A percentile compares a stretch with the other conserved stretches of the same genome.
phyloP scores from a whole-genome alignment of 1,140 invertebrate genomes.

The Thereuonema tuberculata region DNA sequence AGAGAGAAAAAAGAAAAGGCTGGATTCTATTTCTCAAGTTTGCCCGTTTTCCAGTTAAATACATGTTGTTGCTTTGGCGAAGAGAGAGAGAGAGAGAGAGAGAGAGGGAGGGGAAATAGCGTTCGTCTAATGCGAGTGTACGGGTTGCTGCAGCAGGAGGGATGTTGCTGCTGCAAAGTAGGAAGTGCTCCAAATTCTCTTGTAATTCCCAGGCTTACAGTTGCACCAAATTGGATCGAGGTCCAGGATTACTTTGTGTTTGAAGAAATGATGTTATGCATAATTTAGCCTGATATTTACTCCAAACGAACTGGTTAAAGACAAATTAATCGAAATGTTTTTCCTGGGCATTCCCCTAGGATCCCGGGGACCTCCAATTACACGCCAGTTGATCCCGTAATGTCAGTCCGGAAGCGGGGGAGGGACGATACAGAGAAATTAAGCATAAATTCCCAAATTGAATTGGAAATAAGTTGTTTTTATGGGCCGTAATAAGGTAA shows the following conservation, averaged over 20 bases:
- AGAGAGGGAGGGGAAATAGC: too few relatives aligned
- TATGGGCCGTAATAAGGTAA: background rate
- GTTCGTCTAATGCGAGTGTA: too few relatives aligned
- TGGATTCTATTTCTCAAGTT: too few relatives aligned
- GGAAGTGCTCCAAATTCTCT: background rate
- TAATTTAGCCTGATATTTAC: background rate
- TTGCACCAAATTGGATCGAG: background rate
- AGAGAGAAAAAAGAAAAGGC: too few relatives aligned
- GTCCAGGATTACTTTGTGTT: background rate
- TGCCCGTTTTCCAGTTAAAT: too few relatives aligned
- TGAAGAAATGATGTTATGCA: background rate
- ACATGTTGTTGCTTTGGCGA: too few relatives aligned
- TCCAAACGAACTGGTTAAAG: background rate
- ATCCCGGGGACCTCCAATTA: background rate
- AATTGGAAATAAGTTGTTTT: conserved; percentile 6
- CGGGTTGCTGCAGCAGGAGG: too few relatives aligned
- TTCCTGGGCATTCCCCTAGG: background rate
- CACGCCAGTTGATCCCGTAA: background rate
- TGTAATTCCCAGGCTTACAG: background rate
- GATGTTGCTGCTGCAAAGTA: too few relatives aligned
- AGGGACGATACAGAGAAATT: too few relatives aligned
- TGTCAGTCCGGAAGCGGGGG: background rate
- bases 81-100: too few relatives aligned
- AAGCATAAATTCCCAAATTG: conserved; percentile 3
- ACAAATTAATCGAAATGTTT: conserved; percentile 1